Percentiles rank a stretch among this genome's conserved stretches.
Evolutionary conservation across 2,113 vertebrate species (phyloP).

Genomic region (Gavialis gangeticus): DNA sequence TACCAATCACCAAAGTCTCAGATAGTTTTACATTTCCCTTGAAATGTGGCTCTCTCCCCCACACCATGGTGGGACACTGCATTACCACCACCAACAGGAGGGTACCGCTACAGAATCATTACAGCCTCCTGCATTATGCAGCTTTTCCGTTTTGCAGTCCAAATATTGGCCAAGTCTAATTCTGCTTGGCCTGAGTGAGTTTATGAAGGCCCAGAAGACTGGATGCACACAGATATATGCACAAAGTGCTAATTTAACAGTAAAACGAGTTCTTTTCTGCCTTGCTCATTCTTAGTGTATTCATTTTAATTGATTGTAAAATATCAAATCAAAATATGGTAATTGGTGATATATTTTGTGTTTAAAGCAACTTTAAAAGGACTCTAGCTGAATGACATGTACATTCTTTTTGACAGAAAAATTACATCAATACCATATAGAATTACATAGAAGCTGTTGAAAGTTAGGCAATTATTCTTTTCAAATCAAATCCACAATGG

Average conservation of each 20-base stretch:
- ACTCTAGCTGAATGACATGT: neutral
- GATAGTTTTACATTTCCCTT: neutral
- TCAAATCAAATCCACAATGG: conserved; percentile 59
- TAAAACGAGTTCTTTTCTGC: neutral
- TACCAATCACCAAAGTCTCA: neutral
- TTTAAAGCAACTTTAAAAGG: neutral
- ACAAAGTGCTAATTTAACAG: neutral
- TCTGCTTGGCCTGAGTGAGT: neutral
- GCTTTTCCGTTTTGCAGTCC: neutral
- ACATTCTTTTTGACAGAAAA: conserved; percentile 25
- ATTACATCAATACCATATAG: conserved; percentile 28
- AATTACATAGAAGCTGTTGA: conserved; percentile 35
- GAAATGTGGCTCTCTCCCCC: neutral
- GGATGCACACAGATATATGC: neutral
- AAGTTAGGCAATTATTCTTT: conserved; percentile 62
- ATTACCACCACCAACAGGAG: neutral
- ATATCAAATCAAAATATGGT: neutral
- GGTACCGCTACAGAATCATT: neutral
- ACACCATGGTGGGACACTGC: neutral
- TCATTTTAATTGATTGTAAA: conserved; percentile 42
- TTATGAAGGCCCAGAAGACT: neutral
- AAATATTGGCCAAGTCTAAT: neutral
- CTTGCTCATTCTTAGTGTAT: neutral
- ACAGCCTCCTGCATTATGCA: neutral
- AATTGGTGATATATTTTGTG: conserved; percentile 15